A percentile compares a stretch with the other conserved stretches of the same genome.
Evolutionary conservation across 2,888 invertebrate genomes (phyloP).

Genomic region (Synergus japonicus): DNA sequence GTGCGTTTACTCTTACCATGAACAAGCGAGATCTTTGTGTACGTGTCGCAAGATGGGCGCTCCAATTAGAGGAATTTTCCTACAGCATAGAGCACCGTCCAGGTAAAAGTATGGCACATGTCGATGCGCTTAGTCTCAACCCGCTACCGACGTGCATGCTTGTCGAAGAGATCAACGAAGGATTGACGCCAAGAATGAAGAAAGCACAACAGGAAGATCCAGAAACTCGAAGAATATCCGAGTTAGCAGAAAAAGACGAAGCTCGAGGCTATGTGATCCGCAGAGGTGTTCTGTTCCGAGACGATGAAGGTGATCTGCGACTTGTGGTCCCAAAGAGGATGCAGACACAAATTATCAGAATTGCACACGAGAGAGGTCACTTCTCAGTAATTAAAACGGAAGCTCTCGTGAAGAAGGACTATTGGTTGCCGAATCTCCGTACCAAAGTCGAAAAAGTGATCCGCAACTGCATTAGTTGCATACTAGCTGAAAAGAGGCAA

Average conservation of each 20-base stretch:
- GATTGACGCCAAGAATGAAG: too few species aligned
- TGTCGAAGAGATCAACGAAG: too few species aligned
- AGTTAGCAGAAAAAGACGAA: too few species aligned
- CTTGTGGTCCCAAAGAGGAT: slow-evolving; percentile 46
- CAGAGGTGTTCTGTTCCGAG: too few species aligned
- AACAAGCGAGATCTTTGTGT: too few species aligned
- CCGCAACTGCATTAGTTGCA: slow-evolving; percentile 45
- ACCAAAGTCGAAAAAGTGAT: slow-evolving; percentile 48
- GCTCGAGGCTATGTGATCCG: too few species aligned
- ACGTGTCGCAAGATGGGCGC: slow-evolving; percentile 41
- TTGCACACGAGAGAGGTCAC: slow-evolving; percentile 46
- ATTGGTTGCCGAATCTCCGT: slow-evolving; percentile 35
- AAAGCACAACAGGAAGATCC: too few species aligned
- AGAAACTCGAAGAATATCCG: too few species aligned
- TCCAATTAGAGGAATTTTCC: slow-evolving; percentile 21
- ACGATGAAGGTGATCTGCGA: too few species aligned
- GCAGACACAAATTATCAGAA: slow-evolving; percentile 45
- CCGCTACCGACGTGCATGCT: too few species aligned
- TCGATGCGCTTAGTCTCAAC: slow-evolving; percentile 47
- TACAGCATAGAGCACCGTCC: slow-evolving; percentile 46
- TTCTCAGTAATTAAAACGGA: slow-evolving; percentile 46
- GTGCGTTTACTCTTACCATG: slow-evolving; percentile 43
- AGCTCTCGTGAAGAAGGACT: slow-evolving; percentile 43
- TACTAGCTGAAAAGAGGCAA: slow-evolving; percentile 46
- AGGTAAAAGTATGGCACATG: slow-evolving; percentile 46